Conservation (phyloP, 1,140 invertebrate species). For the Holotrichia oblita region DNA sequence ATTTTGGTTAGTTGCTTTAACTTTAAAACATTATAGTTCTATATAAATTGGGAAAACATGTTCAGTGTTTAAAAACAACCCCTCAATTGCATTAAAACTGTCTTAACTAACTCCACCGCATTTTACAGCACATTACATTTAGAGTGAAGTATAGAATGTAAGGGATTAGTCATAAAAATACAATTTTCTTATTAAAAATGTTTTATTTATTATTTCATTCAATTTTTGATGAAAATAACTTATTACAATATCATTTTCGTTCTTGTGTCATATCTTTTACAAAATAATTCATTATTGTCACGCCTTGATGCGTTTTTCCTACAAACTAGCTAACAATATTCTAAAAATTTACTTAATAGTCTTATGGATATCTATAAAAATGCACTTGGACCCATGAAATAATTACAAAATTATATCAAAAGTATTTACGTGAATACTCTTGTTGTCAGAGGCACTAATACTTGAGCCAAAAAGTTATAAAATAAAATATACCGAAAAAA, state of each 20-base stretch:
- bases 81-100: too few species aligned
- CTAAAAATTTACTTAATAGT: constrained; percentile 8
- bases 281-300: constrained; percentile 14
- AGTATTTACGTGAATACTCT: constrained; percentile 1
- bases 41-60: too few species aligned
- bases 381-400: constrained; percentile 34
- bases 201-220: neutral
- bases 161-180: neutral
- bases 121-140: too few species aligned
- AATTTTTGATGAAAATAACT: neutral
- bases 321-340: constrained; percentile 30
- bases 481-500: too few species aligned
- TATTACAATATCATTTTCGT: constrained; percentile 5
- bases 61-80: too few species aligned
- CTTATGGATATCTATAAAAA: constrained; percentile 31
- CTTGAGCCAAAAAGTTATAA: neutral
- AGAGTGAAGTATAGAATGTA: too few species aligned
- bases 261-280: neutral
- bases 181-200: neutral
- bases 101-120: too few species aligned
- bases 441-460: neutral
- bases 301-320: neutral
- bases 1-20: too few species aligned
- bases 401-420: neutral
- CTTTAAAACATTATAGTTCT: too few species aligned